A percentile compares a stretch with the other conserved stretches of the same genome.
Evolutionary conservation across 92 coral and sea anemone species (phyloP).

Genomic region (Pocillopora grandis): DNA sequence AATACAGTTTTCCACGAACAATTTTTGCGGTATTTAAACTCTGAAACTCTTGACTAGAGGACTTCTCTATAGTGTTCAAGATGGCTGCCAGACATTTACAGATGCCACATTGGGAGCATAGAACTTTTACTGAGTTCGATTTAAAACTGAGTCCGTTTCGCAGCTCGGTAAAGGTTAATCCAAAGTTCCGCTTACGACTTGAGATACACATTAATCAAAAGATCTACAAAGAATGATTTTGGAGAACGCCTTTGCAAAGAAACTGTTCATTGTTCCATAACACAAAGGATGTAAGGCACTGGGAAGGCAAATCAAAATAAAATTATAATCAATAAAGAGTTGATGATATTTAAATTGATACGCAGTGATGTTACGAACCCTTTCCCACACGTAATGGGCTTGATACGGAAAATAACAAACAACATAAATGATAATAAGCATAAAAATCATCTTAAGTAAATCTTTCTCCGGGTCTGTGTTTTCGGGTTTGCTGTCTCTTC

Average conservation of each 20-base stretch:
- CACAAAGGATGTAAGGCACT: constrained; percentile 65
- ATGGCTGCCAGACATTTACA: too few species aligned
- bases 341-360: constrained; percentile 30
- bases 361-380: constrained; percentile 3
- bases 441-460: constrained; percentile 59
- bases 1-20: too few species aligned
- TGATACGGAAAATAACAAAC: constrained; percentile 64
- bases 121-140: too few species aligned
- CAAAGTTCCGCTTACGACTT: background rate
- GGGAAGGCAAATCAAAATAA: constrained; percentile 59
- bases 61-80: too few species aligned
- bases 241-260: constrained; percentile 62
- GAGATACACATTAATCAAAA: background rate
- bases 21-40: too few species aligned
- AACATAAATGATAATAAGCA: constrained; percentile 38
- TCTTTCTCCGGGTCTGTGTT: constrained; percentile 45
- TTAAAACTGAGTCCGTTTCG: too few species aligned
- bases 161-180: too few species aligned
- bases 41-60: too few species aligned
- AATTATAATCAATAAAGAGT: constrained; percentile 31
- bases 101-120: too few species aligned
- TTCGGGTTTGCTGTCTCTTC: constrained; percentile 18
- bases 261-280: constrained; percentile 68
- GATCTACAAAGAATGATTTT: constrained; percentile 40
- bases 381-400: constrained; percentile 42